These are phyloP conservation scores for Callimico goeldii DNA, from an alignment of 2,797 vertebrate genomes.

Conservation along the genomic window DNA sequence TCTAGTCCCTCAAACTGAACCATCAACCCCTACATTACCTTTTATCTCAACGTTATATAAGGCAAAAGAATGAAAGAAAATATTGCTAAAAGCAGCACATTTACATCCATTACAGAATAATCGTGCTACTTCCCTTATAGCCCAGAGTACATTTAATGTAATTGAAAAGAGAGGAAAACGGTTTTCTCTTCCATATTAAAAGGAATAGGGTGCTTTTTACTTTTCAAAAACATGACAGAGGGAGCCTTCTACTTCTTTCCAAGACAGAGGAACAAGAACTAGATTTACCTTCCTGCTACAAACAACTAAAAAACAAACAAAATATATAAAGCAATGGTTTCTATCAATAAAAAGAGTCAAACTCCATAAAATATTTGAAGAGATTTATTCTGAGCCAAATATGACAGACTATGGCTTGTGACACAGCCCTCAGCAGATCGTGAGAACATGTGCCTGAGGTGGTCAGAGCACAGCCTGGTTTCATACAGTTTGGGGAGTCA, in stretches of 20 bases:
- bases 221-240: not conserved
- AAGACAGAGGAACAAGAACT: not conserved
- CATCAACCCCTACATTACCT: not conserved
- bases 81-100: conserved; percentile 22
- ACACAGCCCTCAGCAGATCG: not conserved
- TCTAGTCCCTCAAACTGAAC: conserved; percentile 14
- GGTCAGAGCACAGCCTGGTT: not conserved
- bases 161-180: not conserved
- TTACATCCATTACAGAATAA: conserved; percentile 35
- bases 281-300: not conserved
- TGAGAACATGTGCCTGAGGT: not conserved
- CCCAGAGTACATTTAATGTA: not conserved
- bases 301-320: not conserved
- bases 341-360: not conserved
- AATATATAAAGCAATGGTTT: not conserved
- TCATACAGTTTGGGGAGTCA: not conserved
- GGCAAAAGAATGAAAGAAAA: conserved; percentile 18
- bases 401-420: not conserved
- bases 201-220: not conserved
- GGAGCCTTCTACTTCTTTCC: not conserved
- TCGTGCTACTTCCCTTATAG: not conserved
- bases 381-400: not conserved
- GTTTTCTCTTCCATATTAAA: conserved; percentile 7
- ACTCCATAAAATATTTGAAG: not conserved
- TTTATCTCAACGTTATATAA: not conserved